Evolutionary conservation across 1,140 invertebrate genomes (phyloP).

Genomic region (Drosophila pachea): DNA sequence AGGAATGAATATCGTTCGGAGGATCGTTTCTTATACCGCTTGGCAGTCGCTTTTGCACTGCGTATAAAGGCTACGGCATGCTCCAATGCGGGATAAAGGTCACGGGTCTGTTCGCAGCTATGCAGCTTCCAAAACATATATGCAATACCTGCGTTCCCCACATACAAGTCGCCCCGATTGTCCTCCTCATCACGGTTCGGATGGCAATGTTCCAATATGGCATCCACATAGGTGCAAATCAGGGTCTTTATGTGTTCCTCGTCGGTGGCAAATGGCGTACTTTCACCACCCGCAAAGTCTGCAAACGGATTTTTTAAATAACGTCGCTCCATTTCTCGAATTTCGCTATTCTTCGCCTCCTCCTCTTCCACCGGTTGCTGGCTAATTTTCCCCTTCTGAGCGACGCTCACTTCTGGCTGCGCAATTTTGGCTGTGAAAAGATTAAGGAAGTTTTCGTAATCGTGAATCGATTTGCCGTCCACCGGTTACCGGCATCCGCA

Average conservation of each 20-base stretch:
- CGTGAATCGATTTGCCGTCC: conserved; percentile 37
- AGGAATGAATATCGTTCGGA: conserved; percentile 80
- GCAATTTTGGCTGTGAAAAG: conserved; percentile 21
- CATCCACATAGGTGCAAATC: conserved; percentile 76
- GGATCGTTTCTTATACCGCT: conserved; percentile 69
- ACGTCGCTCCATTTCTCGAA: conserved; percentile 66
- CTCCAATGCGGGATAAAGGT: conserved; percentile 72
- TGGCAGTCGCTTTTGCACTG: conserved; percentile 77
- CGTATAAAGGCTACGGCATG: conserved; percentile 79
- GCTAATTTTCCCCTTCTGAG: conserved; percentile 17
- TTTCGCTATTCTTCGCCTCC: conserved; percentile 3
- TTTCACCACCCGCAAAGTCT: conserved; percentile 63
- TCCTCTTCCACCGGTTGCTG: conserved; percentile 4
- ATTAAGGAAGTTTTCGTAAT: conserved; percentile 2
- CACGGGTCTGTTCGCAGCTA: conserved; percentile 73
- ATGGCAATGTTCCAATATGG: conserved; percentile 71
- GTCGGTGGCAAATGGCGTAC: conserved; percentile 62
- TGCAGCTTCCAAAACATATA: conserved; percentile 81
- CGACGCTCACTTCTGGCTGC: conserved; percentile 1
- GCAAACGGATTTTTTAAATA: conserved; percentile 72
- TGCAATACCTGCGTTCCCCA: conserved; percentile 80
- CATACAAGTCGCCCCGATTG: conserved; percentile 80
- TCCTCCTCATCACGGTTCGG: conserved; percentile 70
- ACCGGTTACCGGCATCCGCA: not conserved
- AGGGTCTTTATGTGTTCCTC: conserved; percentile 75